Base-by-base conservation (phyloP, 2,797 vertebrate genomes). In the Halcyon smyrnensis region DNA sequence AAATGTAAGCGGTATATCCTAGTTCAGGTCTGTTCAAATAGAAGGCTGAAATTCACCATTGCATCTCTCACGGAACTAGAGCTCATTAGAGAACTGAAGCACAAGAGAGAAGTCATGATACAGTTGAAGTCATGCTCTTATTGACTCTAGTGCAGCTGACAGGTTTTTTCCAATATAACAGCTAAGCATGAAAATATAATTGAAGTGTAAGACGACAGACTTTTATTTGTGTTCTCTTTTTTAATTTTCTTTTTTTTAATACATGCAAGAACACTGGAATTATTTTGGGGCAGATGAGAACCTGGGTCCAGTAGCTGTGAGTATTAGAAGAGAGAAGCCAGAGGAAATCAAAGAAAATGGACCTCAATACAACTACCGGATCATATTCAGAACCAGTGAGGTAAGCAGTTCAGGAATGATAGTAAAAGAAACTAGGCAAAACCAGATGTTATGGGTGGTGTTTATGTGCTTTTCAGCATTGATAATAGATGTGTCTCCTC, bases 311-410 rank as follows among this genome's bases (percentile, higher is more conserved):
- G 99, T 99, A 90, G 99, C 99, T 69, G 98, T 99, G 89, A 99
- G 99, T 97, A 97, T 99, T 94, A 98, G 99, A 94, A 98, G 99
- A 94, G 99, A 99, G 95, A 99, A 99, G 95, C 97, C 99, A 89
- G 99, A 99, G 56, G 99, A 99, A 93, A 98, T 99, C 76, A 99
- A 99, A 95, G 99, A 99, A 85, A 99, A 99, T 8, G 98, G 99
- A 73, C 98, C 98, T 95, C 99, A 99, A 16, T 99, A 99, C 96
- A 99, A 98, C 98, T 99, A 99, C 96, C 98, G 99, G 64, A 98
- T 99, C 96, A 99, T 99, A 98, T 99, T 99, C 97, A 98, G 99
- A 96, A 99, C 99, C 83, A 99, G 99, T 36, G 99, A 99, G 99
- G 99, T 99, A 96, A 98, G 98, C 69, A 25, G 6, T 30, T n/a